Evolutionary conservation across 2,888 invertebrate genomes (phyloP).

Genomic region (Scaptomyza caliginosa): DNA sequence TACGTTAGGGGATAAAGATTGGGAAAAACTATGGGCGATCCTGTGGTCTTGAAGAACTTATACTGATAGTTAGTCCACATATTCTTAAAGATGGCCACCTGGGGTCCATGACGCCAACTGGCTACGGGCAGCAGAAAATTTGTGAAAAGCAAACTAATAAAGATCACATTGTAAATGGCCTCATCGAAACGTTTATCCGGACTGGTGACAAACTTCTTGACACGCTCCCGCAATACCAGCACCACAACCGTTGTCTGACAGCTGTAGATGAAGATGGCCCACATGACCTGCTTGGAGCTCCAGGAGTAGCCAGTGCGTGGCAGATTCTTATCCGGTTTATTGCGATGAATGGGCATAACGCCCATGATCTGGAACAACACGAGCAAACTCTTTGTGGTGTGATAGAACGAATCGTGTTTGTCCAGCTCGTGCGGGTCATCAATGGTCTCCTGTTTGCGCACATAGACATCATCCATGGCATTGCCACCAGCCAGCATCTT

Average conservation of each 20-base stretch:
- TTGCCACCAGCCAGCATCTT: constrained; percentile 63
- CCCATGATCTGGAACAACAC: constrained; percentile 91
- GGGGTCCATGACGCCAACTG: constrained; percentile 89
- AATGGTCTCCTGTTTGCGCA: constrained; percentile 82
- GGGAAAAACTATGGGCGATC: constrained; percentile 88
- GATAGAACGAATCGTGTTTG: constrained; percentile 89
- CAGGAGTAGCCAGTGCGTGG: constrained; percentile 87
- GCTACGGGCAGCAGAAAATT: constrained; percentile 89
- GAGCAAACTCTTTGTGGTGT: constrained; percentile 88
- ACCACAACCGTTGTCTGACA: constrained; percentile 87
- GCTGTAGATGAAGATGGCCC: constrained; percentile 88
- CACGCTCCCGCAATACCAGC: constrained; percentile 85
- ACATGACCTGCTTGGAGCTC: constrained; percentile 88
- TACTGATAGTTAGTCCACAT: constrained; percentile 92
- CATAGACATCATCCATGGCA: constrained; percentile 75
- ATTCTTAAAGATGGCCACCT: constrained; percentile 90
- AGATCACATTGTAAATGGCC: constrained; percentile 90
- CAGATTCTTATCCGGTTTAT: constrained; percentile 85
- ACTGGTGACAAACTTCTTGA: constrained; percentile 85
- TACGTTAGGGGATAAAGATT: constrained; percentile 87
- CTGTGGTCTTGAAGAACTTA: constrained; percentile 82
- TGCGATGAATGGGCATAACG: constrained; percentile 90
- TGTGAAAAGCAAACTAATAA: constrained; percentile 89
- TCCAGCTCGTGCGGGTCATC: constrained; percentile 87
- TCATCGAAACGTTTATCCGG: constrained; percentile 89